phyloP scores from a whole-genome alignment of 2,797 vertebrate species.

The Aulostomus chinensis region DNA sequence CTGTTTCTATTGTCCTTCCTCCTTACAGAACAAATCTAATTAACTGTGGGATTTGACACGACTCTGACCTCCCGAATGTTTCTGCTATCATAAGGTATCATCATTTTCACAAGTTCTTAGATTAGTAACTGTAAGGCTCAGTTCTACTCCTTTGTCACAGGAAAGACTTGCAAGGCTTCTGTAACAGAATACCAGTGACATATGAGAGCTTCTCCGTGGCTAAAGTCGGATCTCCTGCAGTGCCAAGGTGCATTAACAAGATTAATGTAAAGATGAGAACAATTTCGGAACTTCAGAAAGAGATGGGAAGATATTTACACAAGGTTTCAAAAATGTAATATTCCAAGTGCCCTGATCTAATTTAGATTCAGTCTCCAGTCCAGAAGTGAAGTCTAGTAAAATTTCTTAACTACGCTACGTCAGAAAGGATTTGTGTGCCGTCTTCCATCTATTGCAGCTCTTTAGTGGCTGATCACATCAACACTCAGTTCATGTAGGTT shows the following conservation, averaged over 20 bases:
- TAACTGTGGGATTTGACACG: conserved; percentile 56
- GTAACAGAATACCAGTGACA: conserved; percentile 71
- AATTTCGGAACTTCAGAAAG: conserved; percentile 69
- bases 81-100: conserved; percentile 48
- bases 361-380: conserved; percentile 11
- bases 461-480: too few species aligned
- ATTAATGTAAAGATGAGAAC: conserved; percentile 65
- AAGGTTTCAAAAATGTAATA: conserved; percentile 44
- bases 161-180: conserved; percentile 70
- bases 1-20: conserved; percentile 41
- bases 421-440: too few species aligned
- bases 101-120: conserved; percentile 67
- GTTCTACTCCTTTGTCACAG: conserved; percentile 70
- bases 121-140: conserved; percentile 63
- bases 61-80: conserved; percentile 12
- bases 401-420: too few species aligned
- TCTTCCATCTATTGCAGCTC: too few species aligned
- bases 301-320: conserved; percentile 45
- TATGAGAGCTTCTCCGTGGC: conserved; percentile 74
- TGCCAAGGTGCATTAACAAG: conserved; percentile 74
- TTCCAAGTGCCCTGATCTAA: conserved; percentile 42
- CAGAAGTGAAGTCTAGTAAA: too few species aligned
- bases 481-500: not conserved
- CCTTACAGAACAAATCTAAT: conserved; percentile 48
- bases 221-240: conserved; percentile 65